These are phyloP conservation scores for Shinisaurus crocodilurus DNA, from an alignment of 2,113 vertebrate species.

Conservation along the genomic window DNA sequence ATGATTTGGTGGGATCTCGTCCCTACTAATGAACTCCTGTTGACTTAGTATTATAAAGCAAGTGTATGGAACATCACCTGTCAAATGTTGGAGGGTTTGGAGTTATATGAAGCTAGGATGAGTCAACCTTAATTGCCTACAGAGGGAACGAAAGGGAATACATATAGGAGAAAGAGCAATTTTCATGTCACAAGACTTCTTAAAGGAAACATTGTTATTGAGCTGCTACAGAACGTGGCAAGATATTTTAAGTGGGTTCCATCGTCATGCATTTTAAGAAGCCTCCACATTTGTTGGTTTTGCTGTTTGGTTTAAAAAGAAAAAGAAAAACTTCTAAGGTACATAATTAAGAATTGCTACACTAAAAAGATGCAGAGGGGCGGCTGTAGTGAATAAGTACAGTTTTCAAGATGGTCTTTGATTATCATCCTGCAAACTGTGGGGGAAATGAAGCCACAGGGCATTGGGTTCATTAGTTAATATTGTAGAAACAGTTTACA, in stretches of 20 bases:
- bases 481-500: neutral
- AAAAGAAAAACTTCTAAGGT: conserved; percentile 31
- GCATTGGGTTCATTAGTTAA: neutral
- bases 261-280: neutral
- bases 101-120: neutral
- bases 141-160: neutral
- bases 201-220: conserved; percentile 19
- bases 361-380: neutral
- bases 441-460: neutral
- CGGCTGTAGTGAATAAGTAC: neutral
- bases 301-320: neutral
- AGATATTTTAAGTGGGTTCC: neutral
- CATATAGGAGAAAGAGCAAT: neutral
- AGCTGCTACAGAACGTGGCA: conserved; percentile 15
- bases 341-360: conserved; percentile 30
- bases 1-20: neutral
- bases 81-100: neutral
- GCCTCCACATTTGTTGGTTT: neutral
- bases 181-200: neutral
- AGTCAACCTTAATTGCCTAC: neutral
- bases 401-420: neutral
- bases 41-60: neutral
- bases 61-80: neutral
- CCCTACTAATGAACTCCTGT: neutral
- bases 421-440: neutral